Conservation (phyloP, 2,113 vertebrate genomes). For the Callopanchax toddi region DNA sequence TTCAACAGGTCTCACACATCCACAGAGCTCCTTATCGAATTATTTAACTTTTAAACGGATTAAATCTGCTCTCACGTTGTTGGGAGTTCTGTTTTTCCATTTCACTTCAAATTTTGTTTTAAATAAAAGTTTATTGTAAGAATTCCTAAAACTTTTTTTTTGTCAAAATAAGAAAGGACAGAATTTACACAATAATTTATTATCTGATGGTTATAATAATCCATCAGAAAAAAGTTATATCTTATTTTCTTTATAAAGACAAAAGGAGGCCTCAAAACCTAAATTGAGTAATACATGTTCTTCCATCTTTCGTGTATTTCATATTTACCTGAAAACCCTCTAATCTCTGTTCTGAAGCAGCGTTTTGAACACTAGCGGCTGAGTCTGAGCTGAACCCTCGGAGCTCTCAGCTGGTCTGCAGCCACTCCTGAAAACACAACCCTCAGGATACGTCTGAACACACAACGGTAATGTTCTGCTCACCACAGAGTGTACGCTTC, state of each 20-base stretch:
- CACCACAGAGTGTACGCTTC: conserved; percentile 32
- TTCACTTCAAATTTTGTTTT: neutral
- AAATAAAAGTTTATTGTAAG: neutral
- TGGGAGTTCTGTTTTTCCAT: no score
- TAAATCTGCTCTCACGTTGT: neutral
- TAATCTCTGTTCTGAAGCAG: neutral
- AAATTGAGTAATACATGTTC: neutral
- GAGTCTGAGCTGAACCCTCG: conserved; percentile 18
- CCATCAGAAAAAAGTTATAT: no score
- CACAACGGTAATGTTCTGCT: conserved; percentile 30
- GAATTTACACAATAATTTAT: no score
- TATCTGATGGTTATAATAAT: no score
- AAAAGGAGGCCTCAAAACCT: no score
- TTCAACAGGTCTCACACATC: neutral
- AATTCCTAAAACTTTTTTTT: neutral
- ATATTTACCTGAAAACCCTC: no score
- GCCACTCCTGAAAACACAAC: conserved; percentile 41
- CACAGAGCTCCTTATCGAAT: conserved; percentile 3
- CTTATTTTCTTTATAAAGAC: no score
- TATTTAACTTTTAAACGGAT: neutral
- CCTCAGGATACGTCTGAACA: conserved; percentile 17
- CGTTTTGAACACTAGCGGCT: no score
- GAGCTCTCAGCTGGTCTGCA: conserved; percentile 27
- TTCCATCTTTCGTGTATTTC: no score
- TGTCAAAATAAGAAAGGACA: no score